Evolutionary conservation across 2,888 invertebrate species (phyloP).

Genomic region (Sphinx pinastri): DNA sequence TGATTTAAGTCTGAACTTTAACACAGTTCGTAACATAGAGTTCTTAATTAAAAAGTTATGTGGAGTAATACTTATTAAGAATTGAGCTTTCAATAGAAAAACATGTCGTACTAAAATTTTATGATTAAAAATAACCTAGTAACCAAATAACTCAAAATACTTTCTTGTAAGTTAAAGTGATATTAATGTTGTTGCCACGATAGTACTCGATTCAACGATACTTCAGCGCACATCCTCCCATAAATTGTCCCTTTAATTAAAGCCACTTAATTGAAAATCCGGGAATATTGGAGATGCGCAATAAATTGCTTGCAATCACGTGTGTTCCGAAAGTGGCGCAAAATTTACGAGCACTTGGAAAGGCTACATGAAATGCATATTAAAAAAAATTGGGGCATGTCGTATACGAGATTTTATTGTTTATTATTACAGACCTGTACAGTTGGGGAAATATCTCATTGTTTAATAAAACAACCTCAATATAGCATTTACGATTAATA

Average conservation of each 20-base stretch:
- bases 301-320: conserved; percentile 13
- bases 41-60: too few species aligned
- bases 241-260: conserved; percentile 15
- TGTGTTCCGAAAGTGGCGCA: background rate
- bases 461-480: too few species aligned
- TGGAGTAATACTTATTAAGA: too few species aligned
- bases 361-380: background rate
- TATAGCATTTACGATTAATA: too few species aligned
- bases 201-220: background rate
- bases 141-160: background rate
- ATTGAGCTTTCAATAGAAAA: too few species aligned
- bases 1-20: too few species aligned
- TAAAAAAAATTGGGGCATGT: background rate
- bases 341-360: background rate
- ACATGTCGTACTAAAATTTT: too few species aligned
- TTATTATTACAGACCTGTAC: too few species aligned
- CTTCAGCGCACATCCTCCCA: conserved; percentile 13
- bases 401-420: too few species aligned
- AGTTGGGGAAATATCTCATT: too few species aligned
- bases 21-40: too few species aligned
- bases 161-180: background rate
- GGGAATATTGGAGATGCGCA: conserved; percentile 5
- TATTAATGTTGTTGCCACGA: conserved; percentile 2
- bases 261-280: conserved; percentile 18
- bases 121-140: background rate